Conservation (phyloP, 2,888 invertebrate genomes). For the Meiosimyza decipiens region DNA sequence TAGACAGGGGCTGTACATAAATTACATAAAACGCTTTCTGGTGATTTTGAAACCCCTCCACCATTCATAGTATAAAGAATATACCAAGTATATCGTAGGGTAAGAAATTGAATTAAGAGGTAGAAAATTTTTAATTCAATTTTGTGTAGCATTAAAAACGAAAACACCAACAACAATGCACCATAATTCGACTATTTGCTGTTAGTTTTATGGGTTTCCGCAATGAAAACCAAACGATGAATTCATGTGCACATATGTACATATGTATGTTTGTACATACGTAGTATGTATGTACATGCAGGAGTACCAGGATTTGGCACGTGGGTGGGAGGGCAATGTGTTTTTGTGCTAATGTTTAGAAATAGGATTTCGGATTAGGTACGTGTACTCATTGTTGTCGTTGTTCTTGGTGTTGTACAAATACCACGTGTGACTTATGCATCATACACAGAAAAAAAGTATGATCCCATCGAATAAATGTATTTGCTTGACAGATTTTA, state of each 20-base stretch:
- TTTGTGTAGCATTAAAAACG: too few species aligned
- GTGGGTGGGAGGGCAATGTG: neutral
- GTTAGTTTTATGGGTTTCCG: conserved; percentile 16
- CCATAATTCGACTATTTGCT: conserved; percentile 24
- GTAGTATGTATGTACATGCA: neutral
- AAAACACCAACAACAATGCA: neutral
- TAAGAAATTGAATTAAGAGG: too few species aligned
- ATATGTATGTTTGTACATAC: too few species aligned
- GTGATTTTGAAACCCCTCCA: too few species aligned
- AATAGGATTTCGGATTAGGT: conserved; percentile 28
- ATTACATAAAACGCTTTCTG: too few species aligned
- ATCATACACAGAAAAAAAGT: neutral
- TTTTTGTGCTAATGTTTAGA: conserved; percentile 26
- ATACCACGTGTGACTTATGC: neutral
- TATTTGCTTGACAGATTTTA: too few species aligned
- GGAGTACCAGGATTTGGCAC: neutral
- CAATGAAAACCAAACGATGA: neutral
- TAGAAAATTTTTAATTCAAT: too few species aligned
- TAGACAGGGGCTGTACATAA: too few species aligned
- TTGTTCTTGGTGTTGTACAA: conserved; percentile 25
- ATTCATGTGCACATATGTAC: too few species aligned
- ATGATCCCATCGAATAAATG: too few species aligned
- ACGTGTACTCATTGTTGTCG: conserved; percentile 14
- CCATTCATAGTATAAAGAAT: too few species aligned
- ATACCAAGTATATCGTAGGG: too few species aligned